These are phyloP conservation scores for human (Homo sapiens) DNA, from an alignment of 2,113 vertebrate species.

Conservation along the genomic window GRCh38 chr15:94654501-94655000, in stretches of 20 bases:
- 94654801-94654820: fast-evolving
- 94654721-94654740: no score
- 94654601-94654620: neutral
- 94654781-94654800: neutral
- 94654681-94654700: neutral
- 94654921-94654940: no score
- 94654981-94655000: no score
- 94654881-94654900: neutral
- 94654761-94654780: neutral
- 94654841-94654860: neutral
- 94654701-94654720: neutral
- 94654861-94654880: neutral
- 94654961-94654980: no score
- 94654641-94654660: neutral
- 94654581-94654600: neutral
- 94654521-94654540: no score
- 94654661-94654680: neutral
- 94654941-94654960: no score
- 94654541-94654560: no score
- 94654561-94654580: neutral
- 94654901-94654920: neutral
- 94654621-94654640: neutral
- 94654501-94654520: fast-evolving
- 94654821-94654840: fast-evolving
- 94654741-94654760: neutral